Evolutionary conservation across 2,888 invertebrate genomes (phyloP).

Genomic region (Baccha elongata): DNA sequence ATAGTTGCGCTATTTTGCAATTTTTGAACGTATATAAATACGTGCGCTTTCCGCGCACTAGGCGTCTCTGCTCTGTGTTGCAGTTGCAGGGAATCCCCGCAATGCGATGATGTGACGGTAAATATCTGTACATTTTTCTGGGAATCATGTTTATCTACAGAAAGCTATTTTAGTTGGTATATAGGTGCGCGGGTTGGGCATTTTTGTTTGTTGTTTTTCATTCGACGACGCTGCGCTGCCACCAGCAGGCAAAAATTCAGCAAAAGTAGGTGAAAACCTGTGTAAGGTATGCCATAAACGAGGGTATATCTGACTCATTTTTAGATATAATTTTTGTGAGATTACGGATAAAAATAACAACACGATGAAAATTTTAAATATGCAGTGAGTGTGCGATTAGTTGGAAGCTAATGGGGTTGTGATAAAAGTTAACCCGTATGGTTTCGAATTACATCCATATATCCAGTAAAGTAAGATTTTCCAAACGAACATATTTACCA

Average conservation of each 20-base stretch:
- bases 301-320: slow-evolving; percentile 56
- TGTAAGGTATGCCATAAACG: slow-evolving; percentile 6
- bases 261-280: slow-evolving; percentile 32
- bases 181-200: slow-evolving; percentile 15
- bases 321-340: slow-evolving; percentile 58
- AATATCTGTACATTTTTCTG: slow-evolving; percentile 60
- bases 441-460: no score
- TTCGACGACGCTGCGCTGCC: no score
- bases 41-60: slow-evolving; percentile 29
- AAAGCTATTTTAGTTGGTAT: not conserved
- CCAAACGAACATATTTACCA: no score
- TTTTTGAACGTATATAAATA: slow-evolving; percentile 58
- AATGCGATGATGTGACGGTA: slow-evolving; percentile 21
- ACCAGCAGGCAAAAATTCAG: slow-evolving; percentile 23
- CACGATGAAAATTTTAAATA: slow-evolving; percentile 61
- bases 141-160: slow-evolving; percentile 36
- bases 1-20: slow-evolving; percentile 60
- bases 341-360: slow-evolving; percentile 62
- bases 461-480: no score
- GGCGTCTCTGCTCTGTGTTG: slow-evolving; percentile 10
- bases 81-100: slow-evolving; percentile 33
- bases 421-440: no score
- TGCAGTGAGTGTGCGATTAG: slow-evolving; percentile 68
- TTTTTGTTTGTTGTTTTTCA: slow-evolving; percentile 28
- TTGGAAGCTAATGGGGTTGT: slow-evolving; percentile 36